Conservation (phyloP, 2,888 invertebrate genomes). For the Pollenia angustigena region DNA sequence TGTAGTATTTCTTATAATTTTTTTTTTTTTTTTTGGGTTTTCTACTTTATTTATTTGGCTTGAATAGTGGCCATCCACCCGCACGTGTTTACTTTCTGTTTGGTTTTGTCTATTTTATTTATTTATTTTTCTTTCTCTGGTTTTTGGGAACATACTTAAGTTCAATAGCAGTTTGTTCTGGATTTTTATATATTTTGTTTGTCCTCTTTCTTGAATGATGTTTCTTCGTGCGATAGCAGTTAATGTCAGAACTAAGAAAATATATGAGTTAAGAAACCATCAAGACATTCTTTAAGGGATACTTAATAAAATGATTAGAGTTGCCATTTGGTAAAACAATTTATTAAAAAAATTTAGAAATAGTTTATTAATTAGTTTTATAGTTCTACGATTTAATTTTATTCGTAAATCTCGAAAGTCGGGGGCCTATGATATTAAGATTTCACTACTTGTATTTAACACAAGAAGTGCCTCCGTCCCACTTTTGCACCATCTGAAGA, state of each 20-base stretch:
- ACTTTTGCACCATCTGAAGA: no score
- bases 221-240: constrained; percentile 83
- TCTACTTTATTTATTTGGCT: constrained; percentile 53
- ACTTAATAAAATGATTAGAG: constrained; percentile 50
- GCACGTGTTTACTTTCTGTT: constrained; percentile 70
- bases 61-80: constrained; percentile 68
- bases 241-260: constrained; percentile 85
- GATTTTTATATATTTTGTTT: constrained; percentile 41
- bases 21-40: constrained; percentile 13
- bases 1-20: constrained; percentile 16
- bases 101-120: constrained; percentile 43
- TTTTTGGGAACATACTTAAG: constrained; percentile 55
- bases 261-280: constrained; percentile 81
- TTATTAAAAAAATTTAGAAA: no score
- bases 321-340: constrained; percentile 27
- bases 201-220: constrained; percentile 70
- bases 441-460: no score
- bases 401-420: no score
- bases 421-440: no score
- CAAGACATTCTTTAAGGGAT: constrained; percentile 68
- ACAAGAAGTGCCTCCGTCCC: no score
- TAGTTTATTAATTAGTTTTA: no score
- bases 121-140: constrained; percentile 9
- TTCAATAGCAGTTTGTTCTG: constrained; percentile 58
- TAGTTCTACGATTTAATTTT: no score